phyloP scores from a whole-genome alignment of 2,888 invertebrate genomes.

The Eristalis pertinax region DNA sequence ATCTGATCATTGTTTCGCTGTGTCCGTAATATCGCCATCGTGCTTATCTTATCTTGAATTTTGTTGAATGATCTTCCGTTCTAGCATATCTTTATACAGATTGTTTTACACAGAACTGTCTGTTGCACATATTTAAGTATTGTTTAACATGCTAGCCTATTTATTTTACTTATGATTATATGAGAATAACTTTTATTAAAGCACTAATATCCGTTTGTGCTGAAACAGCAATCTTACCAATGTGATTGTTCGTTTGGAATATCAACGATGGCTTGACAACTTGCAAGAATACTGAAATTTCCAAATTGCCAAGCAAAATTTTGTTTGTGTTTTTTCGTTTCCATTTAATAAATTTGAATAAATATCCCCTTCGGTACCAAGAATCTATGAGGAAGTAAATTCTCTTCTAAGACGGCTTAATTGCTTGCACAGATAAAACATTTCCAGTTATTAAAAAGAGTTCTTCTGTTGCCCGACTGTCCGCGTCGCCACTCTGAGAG shows the following conservation, averaged over 20 bases:
- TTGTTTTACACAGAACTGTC: neutral
- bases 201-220: constrained; percentile 5
- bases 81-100: neutral
- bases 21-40: neutral
- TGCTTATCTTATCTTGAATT: neutral
- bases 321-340: neutral
- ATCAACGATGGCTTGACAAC: constrained; percentile 5
- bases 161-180: neutral
- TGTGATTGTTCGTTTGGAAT: neutral
- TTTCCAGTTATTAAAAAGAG: constrained; percentile 76
- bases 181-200: constrained; percentile 1
- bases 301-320: constrained; percentile 2
- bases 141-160: neutral
- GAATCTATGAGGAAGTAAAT: constrained; percentile 31
- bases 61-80: neutral
- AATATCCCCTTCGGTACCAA: constrained; percentile 13
- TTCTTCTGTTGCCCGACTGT: constrained; percentile 75
- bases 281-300: constrained; percentile 4
- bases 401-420: constrained; percentile 5
- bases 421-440: constrained; percentile 74
- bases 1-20: neutral
- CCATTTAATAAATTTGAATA: constrained; percentile 24
- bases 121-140: neutral
- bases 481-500: constrained; percentile 82
- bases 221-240: neutral